A percentile compares a stretch with the other conserved stretches of the same genome.
phyloP scores from a whole-genome alignment of 92 coral and sea anemone species.

The Epizoanthus scotinus region DNA sequence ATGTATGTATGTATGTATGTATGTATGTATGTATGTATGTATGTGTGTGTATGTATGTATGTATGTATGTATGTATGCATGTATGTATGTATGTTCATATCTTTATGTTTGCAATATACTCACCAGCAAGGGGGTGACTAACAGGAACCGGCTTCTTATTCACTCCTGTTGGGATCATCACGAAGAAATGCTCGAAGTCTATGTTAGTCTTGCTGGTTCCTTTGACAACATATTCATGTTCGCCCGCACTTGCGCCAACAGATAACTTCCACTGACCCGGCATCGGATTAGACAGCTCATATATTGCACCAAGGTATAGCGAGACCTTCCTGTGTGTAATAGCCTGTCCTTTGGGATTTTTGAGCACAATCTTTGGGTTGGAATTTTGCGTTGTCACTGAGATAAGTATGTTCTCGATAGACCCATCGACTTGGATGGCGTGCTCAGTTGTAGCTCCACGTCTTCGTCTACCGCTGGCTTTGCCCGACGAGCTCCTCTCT shows the following conservation, averaged over 20 bases:
- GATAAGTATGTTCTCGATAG: conserved; percentile 65
- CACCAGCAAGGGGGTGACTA: conserved; percentile 71
- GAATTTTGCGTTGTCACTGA: conserved; percentile 55
- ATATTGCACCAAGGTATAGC: conserved; percentile 52
- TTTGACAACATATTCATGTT: conserved; percentile 67
- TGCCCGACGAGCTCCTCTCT: conserved; percentile 22
- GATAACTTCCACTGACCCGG: conserved; percentile 71
- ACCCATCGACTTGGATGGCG: conserved; percentile 63
- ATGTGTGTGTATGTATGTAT: too few species aligned
- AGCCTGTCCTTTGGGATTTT: conserved; percentile 46
- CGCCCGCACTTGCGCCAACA: conserved; percentile 63
- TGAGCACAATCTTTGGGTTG: conserved; percentile 51
- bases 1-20: too few species aligned
- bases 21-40: too few species aligned
- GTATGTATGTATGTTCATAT: too few species aligned
- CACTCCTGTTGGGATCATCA: conserved; percentile 61
- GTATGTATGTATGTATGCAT: too few species aligned
- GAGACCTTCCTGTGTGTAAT: conserved; percentile 41
- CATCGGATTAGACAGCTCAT: conserved; percentile 60
- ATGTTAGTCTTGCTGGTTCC: conserved; percentile 73
- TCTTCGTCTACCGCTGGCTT: conserved; percentile 13
- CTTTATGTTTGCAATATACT: neutral
- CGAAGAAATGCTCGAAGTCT: conserved; percentile 84
- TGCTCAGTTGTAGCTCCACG: conserved; percentile 39
- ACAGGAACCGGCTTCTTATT: conserved; percentile 59